Percentiles rank a stretch among this genome's conserved stretches.
Evolutionary conservation across 2,113 vertebrate genomes (phyloP).

Genomic region (Hepsetus odoe): DNA sequence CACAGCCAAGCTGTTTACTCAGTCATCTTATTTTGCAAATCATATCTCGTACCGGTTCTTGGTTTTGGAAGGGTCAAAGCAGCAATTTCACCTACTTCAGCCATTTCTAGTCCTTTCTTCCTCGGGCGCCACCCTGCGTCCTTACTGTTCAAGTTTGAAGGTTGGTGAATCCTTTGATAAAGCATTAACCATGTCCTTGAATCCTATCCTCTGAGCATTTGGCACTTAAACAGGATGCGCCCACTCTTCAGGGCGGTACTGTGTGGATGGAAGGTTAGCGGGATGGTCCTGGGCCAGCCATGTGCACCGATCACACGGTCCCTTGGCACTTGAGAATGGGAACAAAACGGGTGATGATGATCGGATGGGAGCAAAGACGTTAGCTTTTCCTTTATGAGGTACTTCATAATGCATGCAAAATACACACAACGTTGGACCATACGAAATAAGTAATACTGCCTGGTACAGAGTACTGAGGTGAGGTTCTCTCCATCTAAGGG

Average conservation of each 20-base stretch:
- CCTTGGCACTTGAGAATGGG: slow-evolving; percentile 72
- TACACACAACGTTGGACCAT: slow-evolving; percentile 54
- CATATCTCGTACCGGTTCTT: slow-evolving; percentile 61
- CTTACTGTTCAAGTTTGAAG: slow-evolving; percentile 33
- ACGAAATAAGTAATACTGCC: slow-evolving; percentile 51
- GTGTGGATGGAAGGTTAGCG: slow-evolving; percentile 56
- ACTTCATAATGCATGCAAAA: slow-evolving; percentile 65
- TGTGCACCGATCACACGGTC: slow-evolving; percentile 48
- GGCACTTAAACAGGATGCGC: slow-evolving; percentile 69
- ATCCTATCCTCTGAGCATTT: slow-evolving; percentile 66
- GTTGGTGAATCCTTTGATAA: slow-evolving; percentile 63
- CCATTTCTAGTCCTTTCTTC: not conserved
- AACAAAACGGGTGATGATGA: no score
- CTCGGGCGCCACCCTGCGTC: not conserved
- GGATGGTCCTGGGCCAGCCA: slow-evolving; percentile 47
- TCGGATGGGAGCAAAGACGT: slow-evolving; percentile 58
- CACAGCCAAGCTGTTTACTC: not conserved
- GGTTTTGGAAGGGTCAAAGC: not conserved
- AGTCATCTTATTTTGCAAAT: slow-evolving; percentile 21
- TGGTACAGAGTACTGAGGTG: slow-evolving; percentile 31
- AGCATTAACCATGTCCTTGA: slow-evolving; percentile 72
- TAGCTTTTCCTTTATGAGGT: slow-evolving; percentile 55
- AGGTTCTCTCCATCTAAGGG: no score
- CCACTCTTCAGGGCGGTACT: slow-evolving; percentile 47
- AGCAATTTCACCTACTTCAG: not conserved